These are phyloP conservation scores for Anastrepha ludens DNA, from an alignment of 1,140 invertebrate species.

Conservation along the genomic window DNA sequence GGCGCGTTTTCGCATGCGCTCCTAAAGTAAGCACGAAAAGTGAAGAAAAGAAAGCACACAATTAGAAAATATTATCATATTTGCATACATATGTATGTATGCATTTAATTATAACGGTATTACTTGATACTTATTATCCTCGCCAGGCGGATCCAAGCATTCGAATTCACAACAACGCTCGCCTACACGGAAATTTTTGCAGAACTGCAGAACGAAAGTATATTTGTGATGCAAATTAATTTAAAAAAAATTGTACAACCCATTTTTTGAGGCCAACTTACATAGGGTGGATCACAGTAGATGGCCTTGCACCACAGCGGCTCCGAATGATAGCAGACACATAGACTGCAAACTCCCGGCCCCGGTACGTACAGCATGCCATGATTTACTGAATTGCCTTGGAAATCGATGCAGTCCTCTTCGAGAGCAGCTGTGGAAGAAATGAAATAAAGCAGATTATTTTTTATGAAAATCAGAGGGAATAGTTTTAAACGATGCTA, in stretches of 20 bases:
- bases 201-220: conserved; percentile 77
- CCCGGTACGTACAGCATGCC: conserved; percentile 89
- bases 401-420: conserved; percentile 87
- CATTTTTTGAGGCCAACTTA: conserved; percentile 75
- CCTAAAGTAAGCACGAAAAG: conserved; percentile 59
- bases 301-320: conserved; percentile 91
- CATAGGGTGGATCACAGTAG: conserved; percentile 88
- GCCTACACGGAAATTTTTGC: conserved; percentile 84
- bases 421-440: conserved; percentile 78
- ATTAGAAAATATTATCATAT: background rate
- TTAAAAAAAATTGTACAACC: background rate
- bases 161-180: conserved; percentile 86
- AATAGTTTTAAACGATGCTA: too few relatives aligned
- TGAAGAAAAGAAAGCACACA: background rate
- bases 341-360: conserved; percentile 88
- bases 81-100: too few relatives aligned
- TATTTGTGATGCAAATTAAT: background rate
- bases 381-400: conserved; percentile 83
- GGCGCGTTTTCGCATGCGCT: conserved; percentile 76
- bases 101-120: background rate
- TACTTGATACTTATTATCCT: conserved; percentile 77
- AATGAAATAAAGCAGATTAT: conserved; percentile 15
- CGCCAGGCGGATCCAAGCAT: conserved; percentile 82
- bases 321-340: conserved; percentile 89
- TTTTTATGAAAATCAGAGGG: too few relatives aligned